These are phyloP conservation scores for Tholera decimalis DNA, from an alignment of 2,888 invertebrate genomes.

Conservation along the genomic window DNA sequence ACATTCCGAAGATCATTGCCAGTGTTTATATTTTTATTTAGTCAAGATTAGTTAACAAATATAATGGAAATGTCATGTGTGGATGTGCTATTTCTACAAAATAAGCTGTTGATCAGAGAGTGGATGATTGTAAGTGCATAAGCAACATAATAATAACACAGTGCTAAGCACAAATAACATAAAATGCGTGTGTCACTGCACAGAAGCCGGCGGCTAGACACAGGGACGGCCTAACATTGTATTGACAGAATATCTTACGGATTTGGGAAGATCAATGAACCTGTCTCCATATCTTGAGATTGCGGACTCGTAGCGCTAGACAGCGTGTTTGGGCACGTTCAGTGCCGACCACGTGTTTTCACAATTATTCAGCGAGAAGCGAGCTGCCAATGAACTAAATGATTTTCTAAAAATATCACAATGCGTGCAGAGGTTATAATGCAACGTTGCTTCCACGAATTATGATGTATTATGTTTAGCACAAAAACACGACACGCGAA, in stretches of 20 bases:
- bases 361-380: constrained; percentile 78
- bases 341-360: constrained; percentile 82
- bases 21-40: constrained; percentile 62
- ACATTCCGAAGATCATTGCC: constrained; percentile 47
- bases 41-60: constrained; percentile 52
- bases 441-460: constrained; percentile 72
- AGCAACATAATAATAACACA: constrained; percentile 49
- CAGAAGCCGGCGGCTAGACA: constrained; percentile 72
- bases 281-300: constrained; percentile 78
- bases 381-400: constrained; percentile 86
- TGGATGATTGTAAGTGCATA: constrained; percentile 25
- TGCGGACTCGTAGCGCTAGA: constrained; percentile 71
- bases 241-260: constrained; percentile 81
- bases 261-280: constrained; percentile 82
- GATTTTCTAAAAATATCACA: constrained; percentile 89
- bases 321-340: constrained; percentile 69
- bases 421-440: constrained; percentile 87
- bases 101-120: constrained; percentile 29
- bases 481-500: constrained; percentile 77
- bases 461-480: constrained; percentile 67
- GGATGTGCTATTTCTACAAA: constrained; percentile 26
- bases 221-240: constrained; percentile 71
- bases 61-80: constrained; percentile 17
- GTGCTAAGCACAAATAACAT: constrained; percentile 60
- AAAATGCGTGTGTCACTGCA: constrained; percentile 66